Conservation (phyloP, 2,888 invertebrate genomes). For the Drosophila leonis region DNA sequence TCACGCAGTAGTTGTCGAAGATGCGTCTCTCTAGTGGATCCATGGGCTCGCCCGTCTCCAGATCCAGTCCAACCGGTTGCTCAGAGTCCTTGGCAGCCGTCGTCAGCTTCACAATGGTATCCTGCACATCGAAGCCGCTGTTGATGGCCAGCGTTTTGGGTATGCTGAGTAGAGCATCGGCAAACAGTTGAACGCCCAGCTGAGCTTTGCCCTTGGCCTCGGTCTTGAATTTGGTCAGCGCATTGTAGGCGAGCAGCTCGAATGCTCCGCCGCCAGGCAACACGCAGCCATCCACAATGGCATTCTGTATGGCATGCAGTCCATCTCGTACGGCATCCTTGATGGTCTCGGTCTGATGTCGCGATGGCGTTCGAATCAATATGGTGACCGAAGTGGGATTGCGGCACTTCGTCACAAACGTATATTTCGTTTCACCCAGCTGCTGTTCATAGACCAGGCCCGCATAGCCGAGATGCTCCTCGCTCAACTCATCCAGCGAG, state of each 20-base stretch:
- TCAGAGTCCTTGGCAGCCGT: constrained; percentile 92
- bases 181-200: constrained; percentile 96
- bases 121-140: constrained; percentile 97
- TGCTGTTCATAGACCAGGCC: constrained; percentile 98
- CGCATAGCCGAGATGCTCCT: constrained; percentile 95
- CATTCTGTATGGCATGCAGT: constrained; percentile 97
- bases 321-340: constrained; percentile 99
- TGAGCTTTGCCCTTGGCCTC: constrained; percentile 94
- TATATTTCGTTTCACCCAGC: constrained; percentile 98
- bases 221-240: constrained; percentile 92
- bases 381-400: constrained; percentile 98
- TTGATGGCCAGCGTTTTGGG: constrained; percentile 97
- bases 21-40: constrained; percentile 94
- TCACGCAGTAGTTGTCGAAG: constrained; percentile 97
- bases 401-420: constrained; percentile 98
- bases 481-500: constrained; percentile 95
- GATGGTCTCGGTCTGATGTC: constrained; percentile 95
- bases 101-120: constrained; percentile 96
- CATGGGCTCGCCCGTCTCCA: constrained; percentile 95
- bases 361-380: constrained; percentile 97
- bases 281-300: constrained; percentile 95
- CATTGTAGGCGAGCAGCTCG: constrained; percentile 93
- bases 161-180: constrained; percentile 96
- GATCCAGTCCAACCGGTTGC: constrained; percentile 94
- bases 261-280: constrained; percentile 99